Evolutionary conservation across 2,888 invertebrate species (phyloP).

Genomic region (Latrodectus elegans): DNA sequence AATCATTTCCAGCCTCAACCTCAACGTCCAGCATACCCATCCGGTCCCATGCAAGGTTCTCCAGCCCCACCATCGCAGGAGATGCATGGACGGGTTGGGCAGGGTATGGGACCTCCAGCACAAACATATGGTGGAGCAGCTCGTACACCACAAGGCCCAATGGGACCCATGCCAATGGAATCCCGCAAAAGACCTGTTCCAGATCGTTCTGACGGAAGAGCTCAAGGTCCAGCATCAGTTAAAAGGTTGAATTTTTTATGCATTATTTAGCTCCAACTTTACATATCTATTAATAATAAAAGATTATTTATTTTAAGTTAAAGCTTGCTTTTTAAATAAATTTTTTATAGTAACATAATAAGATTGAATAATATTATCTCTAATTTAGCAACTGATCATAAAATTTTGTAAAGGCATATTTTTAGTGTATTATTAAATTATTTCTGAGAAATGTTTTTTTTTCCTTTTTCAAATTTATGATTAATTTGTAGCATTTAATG

Average conservation of each 20-base stretch:
- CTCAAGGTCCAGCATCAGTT: constrained; percentile 54
- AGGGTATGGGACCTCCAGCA: constrained; percentile 60
- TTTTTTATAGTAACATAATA: too few species aligned
- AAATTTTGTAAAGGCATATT: too few species aligned
- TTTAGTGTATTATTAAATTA: too few species aligned
- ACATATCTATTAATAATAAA: too few species aligned
- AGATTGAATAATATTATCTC: too few species aligned
- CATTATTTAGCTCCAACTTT: too few species aligned
- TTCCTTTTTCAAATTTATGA: too few species aligned
- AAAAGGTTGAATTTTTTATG: constrained; percentile 38
- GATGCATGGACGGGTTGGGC: constrained; percentile 39
- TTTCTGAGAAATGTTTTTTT: too few species aligned
- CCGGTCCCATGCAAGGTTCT: constrained; percentile 33
- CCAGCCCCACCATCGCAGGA: constrained; percentile 50
- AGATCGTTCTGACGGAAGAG: constrained; percentile 41
- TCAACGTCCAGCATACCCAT: constrained; percentile 55
- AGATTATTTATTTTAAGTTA: too few species aligned
- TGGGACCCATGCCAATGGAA: constrained; percentile 66
- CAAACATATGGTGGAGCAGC: constrained; percentile 33
- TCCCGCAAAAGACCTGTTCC: constrained; percentile 63
- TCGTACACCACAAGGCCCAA: constrained; percentile 46
- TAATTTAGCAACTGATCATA: too few species aligned
- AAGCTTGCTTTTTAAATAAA: too few species aligned
- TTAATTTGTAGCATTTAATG: too few species aligned
- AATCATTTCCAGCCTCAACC: constrained; percentile 48